Percentiles rank a stretch among this genome's conserved stretches.
phyloP scores from a whole-genome alignment of 2,113 vertebrate species.

The Clupea harengus region DNA sequence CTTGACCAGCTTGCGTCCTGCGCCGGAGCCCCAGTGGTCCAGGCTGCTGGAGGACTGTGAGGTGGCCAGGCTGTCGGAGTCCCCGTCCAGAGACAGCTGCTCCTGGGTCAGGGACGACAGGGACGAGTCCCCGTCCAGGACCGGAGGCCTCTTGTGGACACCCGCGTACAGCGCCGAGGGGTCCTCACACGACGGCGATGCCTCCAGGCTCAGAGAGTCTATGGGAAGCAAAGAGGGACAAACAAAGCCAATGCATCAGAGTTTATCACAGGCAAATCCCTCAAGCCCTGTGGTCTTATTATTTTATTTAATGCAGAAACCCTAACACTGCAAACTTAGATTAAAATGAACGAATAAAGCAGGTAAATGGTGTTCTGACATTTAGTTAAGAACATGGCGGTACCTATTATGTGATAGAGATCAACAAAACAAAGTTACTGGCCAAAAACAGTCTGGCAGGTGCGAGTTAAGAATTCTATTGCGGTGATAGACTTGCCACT shows the following conservation, averaged over 20 bases:
- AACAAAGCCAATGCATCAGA: background rate
- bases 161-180: conserved; percentile 87
- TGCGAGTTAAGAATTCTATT: background rate
- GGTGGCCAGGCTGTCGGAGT: conserved; percentile 80
- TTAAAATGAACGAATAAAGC: too few relatives aligned
- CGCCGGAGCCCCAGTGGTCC: conserved; percentile 82
- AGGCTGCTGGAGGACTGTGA: conserved; percentile 89
- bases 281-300: too few relatives aligned
- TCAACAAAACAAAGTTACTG: too few relatives aligned
- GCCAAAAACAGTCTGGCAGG: too few relatives aligned
- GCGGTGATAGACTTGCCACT: too few relatives aligned
- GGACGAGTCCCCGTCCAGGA: conserved; percentile 74
- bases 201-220: conserved; percentile 79
- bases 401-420: too few relatives aligned
- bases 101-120: conserved; percentile 79
- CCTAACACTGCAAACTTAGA: too few relatives aligned
- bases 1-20: conserved; percentile 83
- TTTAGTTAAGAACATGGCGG: too few relatives aligned
- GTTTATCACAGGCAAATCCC: too few relatives aligned
- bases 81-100: conserved; percentile 76
- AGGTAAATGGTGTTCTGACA: too few relatives aligned
- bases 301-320: too few relatives aligned
- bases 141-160: conserved; percentile 85
- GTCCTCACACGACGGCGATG: conserved; percentile 78
- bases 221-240: conserved; percentile 34